Evolutionary conservation across 2,888 invertebrate species (phyloP), one percentile per base, ranked within the genome.

Genomic region (Tiliacea citrago): DNA sequence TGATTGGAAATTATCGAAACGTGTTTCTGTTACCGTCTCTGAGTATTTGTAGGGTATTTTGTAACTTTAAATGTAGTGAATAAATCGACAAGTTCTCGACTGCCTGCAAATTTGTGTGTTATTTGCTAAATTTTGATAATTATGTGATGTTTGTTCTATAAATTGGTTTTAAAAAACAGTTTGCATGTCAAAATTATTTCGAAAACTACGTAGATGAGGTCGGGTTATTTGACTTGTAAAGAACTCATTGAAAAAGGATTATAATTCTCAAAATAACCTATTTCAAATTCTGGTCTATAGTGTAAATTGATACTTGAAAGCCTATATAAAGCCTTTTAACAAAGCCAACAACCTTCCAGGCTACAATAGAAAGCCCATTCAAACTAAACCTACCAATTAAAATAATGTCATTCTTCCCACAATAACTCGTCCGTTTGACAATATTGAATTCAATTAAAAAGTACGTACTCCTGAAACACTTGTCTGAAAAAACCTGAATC

Each of bases 381-480:
- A 67, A 49, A 45, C 47, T 62, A 57, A 63, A 73, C 77, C 61
- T 53, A 63, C 66, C 81, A 82, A 80, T 84, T 84, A 82, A 74
- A 84, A 82, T 84, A 76, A 77, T 82, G 74, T 85, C 55, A 70
- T 61, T 71, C 70, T 68, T 53, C n/a, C 61, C 62, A 82, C 68
- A 75, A 70, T 49, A 71, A 79, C 75, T 79, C 68, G 67, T 76
- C 79, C 79, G 83, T 87, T 86, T 84, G 90, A 88, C 86, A 79
- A 85, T 88, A 86, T 86, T 81, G 83, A 86, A 91, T 91, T 92
- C 91, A 92, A 93, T 93, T 92, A 93, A 92, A 93, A 93, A 90
- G 91, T 91, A 93, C 91, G 91, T 73, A 91, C 92, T 92, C 75
- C 87, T 89, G 91, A 90, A 91, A 91, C 88, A 90, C 88, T 88